Evolutionary conservation across 2,797 vertebrate species (phyloP).

Genomic region (Platyrinchus mystaceus): DNA sequence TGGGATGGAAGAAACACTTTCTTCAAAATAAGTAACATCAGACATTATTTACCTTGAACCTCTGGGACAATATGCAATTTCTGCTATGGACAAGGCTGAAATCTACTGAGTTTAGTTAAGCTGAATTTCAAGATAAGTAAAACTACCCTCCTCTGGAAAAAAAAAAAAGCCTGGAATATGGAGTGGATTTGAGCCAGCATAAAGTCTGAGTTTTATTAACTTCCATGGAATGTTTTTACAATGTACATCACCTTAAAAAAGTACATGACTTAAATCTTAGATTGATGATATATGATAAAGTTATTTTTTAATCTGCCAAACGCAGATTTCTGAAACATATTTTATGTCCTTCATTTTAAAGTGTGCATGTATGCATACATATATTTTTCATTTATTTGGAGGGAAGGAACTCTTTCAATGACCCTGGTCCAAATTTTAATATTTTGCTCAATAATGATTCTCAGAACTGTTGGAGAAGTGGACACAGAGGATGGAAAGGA

Average conservation of each 20-base stretch:
- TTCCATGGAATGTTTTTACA: not conserved
- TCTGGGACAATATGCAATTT: not conserved
- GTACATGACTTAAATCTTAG: not conserved
- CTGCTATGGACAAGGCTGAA: not conserved
- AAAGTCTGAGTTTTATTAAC: not conserved
- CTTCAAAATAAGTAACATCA: not conserved
- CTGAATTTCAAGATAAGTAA: conserved; percentile 20
- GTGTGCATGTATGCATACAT: not conserved
- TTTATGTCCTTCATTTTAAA: not conserved
- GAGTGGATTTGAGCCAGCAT: not conserved
- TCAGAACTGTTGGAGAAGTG: not conserved
- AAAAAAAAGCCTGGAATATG: not conserved
- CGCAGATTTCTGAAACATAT: not conserved
- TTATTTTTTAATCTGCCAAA: not conserved
- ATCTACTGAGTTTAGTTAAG: conserved; percentile 15
- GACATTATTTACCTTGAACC: conserved; percentile 13
- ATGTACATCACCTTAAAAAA: not conserved
- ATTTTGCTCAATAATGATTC: not conserved
- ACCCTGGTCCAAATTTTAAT: not conserved
- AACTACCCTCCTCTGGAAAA: not conserved
- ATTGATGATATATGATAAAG: not conserved
- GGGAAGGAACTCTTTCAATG: not conserved
- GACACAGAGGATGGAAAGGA: not conserved
- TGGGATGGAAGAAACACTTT: not conserved
- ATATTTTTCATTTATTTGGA: not conserved